A percentile compares a stretch with the other conserved stretches of the same genome.
These are phyloP conservation scores for Orientallactaga bullata DNA, from an alignment of 2,113 vertebrate species.

Conservation along the genomic window DNA sequence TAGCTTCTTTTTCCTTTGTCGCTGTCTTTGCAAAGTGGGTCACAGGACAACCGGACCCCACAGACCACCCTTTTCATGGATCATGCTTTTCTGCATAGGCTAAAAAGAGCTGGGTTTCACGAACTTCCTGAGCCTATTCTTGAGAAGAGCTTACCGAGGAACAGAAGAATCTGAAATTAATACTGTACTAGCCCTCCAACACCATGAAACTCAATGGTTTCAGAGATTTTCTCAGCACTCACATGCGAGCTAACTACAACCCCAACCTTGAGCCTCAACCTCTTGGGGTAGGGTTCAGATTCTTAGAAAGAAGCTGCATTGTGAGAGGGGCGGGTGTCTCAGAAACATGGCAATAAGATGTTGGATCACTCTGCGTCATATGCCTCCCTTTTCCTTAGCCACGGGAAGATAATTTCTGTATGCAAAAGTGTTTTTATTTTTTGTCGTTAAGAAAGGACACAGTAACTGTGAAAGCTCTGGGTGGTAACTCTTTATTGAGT, in stretches of 20 bases:
- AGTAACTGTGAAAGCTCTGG: not conserved
- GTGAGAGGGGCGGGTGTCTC: not conserved
- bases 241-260: not conserved
- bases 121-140: not conserved
- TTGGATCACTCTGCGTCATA: not conserved
- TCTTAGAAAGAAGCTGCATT: slow-evolving; percentile 10
- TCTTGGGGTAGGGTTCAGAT: not conserved
- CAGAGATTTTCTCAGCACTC: not conserved
- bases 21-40: not conserved
- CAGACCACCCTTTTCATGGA: not conserved
- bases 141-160: not conserved
- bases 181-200: not conserved
- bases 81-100: not conserved
- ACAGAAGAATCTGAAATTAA: not conserved
- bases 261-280: not conserved
- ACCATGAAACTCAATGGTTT: slow-evolving; percentile 11
- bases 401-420: not conserved
- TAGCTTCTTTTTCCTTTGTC: not conserved
- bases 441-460: not conserved
- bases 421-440: not conserved
- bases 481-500: not conserved
- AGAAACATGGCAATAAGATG: not conserved
- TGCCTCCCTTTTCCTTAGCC: not conserved
- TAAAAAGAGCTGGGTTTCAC: not conserved
- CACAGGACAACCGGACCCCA: not conserved